Evolutionary conservation across 2,113 vertebrate species (phyloP).

Genomic region (Coreoperca whiteheadi): DNA sequence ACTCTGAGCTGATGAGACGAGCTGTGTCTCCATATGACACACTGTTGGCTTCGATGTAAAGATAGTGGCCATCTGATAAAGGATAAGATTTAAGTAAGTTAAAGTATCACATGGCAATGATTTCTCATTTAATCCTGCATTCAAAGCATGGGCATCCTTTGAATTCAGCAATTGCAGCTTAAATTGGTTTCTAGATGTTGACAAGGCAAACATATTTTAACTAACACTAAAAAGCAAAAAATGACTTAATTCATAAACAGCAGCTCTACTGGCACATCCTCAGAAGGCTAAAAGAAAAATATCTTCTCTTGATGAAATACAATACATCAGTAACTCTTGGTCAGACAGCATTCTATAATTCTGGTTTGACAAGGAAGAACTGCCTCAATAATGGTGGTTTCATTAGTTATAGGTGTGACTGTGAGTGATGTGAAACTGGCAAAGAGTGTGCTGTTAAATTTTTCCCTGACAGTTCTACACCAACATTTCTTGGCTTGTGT

Average conservation of each 20-base stretch:
- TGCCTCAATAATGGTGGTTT: neutral
- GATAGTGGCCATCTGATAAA: constrained; percentile 81
- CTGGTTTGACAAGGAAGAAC: neutral
- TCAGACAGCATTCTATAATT: neutral
- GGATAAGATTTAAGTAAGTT: neutral
- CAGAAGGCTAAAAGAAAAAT: neutral
- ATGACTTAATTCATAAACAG: neutral
- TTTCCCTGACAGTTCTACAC: neutral
- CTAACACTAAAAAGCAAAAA: neutral
- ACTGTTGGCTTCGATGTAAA: constrained; percentile 83
- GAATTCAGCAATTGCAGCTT: neutral
- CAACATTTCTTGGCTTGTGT: neutral
- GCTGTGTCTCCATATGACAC: constrained; percentile 71
- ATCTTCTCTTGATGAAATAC: neutral
- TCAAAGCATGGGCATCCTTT: neutral
- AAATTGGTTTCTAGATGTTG: neutral
- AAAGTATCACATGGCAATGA: neutral
- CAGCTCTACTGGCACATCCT: neutral
- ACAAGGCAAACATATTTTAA: neutral
- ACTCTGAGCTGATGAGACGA: constrained; percentile 81
- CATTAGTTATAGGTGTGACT: neutral
- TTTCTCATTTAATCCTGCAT: neutral
- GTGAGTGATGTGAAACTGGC: neutral
- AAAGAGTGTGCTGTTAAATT: neutral
- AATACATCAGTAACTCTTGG: neutral